Conservation (phyloP, 53 echinoderm and acorn worm species). For the Crossaster papposus region DNA sequence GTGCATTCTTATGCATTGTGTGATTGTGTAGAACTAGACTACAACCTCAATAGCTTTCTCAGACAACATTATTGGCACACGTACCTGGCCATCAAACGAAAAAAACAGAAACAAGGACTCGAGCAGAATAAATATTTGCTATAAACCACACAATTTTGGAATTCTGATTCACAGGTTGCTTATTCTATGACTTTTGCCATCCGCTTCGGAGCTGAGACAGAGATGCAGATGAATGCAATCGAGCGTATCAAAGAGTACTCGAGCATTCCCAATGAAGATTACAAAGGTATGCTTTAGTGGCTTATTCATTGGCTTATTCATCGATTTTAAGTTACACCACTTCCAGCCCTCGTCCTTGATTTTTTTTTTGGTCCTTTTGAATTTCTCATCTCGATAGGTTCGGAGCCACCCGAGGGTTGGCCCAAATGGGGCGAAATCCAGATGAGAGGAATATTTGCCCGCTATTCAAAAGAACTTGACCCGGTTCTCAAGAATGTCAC, state of each 20-base stretch:
- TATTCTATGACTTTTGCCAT: slow-evolving; percentile 60
- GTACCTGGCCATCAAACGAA: too few species aligned
- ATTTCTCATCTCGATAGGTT: slow-evolving; percentile 34
- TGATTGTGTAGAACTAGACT: too few species aligned
- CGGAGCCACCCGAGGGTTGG: slow-evolving; percentile 64
- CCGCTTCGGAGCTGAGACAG: slow-evolving; percentile 60
- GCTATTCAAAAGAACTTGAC: slow-evolving; percentile 70
- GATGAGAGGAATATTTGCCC: slow-evolving; percentile 60
- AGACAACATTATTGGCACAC: too few species aligned
- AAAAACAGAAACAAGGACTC: too few species aligned
- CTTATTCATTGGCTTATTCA: too few species aligned
- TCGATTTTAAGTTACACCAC: too few species aligned
- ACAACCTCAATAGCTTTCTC: too few species aligned
- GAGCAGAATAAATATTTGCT: too few species aligned
- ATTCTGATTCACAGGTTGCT: slow-evolving; percentile 44
- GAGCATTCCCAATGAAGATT: slow-evolving; percentile 39
- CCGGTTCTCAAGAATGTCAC: slow-evolving; percentile 64
- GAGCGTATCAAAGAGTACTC: slow-evolving; percentile 69
- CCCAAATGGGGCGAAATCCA: slow-evolving; percentile 65
- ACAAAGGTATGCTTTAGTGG: slow-evolving; percentile 33
- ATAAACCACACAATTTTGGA: too few species aligned
- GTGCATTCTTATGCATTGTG: too few species aligned
- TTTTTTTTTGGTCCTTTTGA: too few species aligned
- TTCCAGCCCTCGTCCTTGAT: too few species aligned
- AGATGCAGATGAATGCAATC: slow-evolving; percentile 73